Conservation (phyloP, 35 echinoderm and acorn worm species). For the Heliocidaris tuberculata region DNA sequence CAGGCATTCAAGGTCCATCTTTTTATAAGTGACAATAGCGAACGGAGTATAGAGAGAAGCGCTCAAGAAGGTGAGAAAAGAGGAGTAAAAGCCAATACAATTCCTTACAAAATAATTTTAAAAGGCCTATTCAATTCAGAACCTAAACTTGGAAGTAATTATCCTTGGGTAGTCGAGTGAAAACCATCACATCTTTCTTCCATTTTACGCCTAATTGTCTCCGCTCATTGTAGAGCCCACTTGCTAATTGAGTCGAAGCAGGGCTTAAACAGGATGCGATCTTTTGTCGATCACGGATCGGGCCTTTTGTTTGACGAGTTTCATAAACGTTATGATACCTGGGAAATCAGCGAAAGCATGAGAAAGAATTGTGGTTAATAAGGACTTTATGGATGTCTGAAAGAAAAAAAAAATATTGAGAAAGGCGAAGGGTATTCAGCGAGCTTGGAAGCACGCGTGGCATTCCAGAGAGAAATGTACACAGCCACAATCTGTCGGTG, state of each 20-base stretch:
- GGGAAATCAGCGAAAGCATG: not conserved
- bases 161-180: not conserved
- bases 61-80: not conserved
- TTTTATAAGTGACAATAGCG: not conserved
- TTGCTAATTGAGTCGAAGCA: not conserved
- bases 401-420: not conserved
- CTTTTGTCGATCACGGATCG: not conserved
- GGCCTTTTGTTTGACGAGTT: not conserved
- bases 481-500: not conserved
- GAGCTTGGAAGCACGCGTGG: not conserved
- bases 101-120: not conserved
- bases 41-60: not conserved
- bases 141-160: not conserved
- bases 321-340: not conserved
- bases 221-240: not conserved
- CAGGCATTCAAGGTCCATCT: not conserved
- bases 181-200: not conserved
- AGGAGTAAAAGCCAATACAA: not conserved
- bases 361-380: not conserved
- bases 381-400: not conserved
- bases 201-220: constrained; percentile 9
- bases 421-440: not conserved
- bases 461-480: not conserved
- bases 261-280: not conserved
- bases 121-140: not conserved